phyloP scores from a whole-genome alignment of 2,888 invertebrate species.

The Cephus sareptanus region DNA sequence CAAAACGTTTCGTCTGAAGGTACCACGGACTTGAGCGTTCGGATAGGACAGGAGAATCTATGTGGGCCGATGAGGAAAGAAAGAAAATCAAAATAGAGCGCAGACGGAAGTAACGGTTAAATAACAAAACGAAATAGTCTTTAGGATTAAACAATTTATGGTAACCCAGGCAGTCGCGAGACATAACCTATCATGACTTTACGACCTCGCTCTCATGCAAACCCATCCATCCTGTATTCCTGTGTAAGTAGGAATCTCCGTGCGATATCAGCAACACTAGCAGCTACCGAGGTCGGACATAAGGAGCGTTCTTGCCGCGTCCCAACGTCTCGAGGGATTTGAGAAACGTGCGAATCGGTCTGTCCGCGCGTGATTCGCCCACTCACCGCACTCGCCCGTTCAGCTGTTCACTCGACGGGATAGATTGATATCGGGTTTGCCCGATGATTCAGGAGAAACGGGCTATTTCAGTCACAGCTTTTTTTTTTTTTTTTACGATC shows the following conservation, averaged over 20 bases:
- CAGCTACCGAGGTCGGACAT: background rate
- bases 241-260: background rate
- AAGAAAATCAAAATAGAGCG: background rate
- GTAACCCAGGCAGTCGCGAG: background rate
- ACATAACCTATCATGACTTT: constrained; percentile 1
- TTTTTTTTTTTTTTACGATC: constrained; percentile 4
- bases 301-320: background rate
- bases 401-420: background rate
- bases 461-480: background rate
- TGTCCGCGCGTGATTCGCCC: background rate
- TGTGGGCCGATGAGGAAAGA: background rate
- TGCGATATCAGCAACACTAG: background rate
- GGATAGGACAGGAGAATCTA: background rate
- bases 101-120: constrained; percentile 11
- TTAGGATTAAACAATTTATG: constrained; percentile 30
- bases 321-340: background rate
- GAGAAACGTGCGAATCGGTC: background rate
- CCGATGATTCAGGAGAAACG: constrained; percentile 1
- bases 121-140: constrained; percentile 16
- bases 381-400: background rate
- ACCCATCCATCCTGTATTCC: background rate
- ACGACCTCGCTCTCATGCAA: background rate
- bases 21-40: background rate
- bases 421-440: constrained; percentile 1
- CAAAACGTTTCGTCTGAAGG: constrained; percentile 16